Conservation (phyloP, 2,888 invertebrate genomes). For the Chloroclystis v-ata region DNA sequence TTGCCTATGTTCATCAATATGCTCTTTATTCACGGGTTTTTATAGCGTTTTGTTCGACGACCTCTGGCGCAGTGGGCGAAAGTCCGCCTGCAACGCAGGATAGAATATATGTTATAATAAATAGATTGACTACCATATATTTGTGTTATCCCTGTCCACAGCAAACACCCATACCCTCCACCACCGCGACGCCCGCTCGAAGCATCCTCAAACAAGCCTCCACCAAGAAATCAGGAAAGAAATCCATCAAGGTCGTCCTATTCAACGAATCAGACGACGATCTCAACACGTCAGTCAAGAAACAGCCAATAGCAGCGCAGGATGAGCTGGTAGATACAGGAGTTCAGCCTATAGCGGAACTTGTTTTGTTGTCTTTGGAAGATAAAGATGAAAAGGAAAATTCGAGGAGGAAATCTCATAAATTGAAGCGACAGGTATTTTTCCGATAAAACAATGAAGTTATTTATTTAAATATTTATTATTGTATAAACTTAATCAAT, state of each 20-base stretch:
- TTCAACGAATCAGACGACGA: constrained; percentile 46
- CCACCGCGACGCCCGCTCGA: constrained; percentile 56
- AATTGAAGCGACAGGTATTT: constrained; percentile 13
- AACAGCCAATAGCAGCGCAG: background rate
- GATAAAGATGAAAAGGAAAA: constrained; percentile 42
- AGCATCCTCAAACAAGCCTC: constrained; percentile 56
- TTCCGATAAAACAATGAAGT: no score
- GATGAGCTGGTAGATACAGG: background rate
- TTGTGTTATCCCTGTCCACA: no score
- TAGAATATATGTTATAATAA: no score
- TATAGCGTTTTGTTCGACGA: no score
- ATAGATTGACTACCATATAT: no score
- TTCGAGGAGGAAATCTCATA: constrained; percentile 32
- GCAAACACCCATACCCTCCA: constrained; percentile 45
- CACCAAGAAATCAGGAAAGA: constrained; percentile 40
- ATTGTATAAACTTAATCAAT: no score
- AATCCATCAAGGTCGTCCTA: constrained; percentile 57
- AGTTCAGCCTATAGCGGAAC: constrained; percentile 8
- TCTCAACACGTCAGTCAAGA: constrained; percentile 6
- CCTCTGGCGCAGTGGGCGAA: no score
- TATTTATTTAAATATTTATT: no score
- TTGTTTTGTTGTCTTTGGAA: constrained; percentile 35
- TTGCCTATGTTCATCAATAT: background rate
- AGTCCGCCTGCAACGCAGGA: no score
- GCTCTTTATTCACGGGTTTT: no score